Evolutionary conservation across 2,113 vertebrate species (phyloP), one percentile per base, ranked within the genome.

Genomic region (Lycaon pictus): DNA sequence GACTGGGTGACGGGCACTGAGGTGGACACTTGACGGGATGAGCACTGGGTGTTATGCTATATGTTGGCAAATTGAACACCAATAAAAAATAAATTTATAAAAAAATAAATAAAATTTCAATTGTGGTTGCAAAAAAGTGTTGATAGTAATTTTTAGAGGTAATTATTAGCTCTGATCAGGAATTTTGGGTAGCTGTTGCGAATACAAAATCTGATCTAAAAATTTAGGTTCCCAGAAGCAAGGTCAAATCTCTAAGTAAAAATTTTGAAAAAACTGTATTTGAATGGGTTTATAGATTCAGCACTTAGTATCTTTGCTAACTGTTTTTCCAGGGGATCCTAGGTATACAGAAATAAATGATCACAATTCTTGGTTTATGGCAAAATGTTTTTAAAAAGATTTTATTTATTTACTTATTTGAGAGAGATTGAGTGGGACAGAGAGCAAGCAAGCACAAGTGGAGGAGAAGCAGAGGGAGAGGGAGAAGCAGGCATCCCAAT

Each of bases 181-280:
- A 92, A 80, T 92, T 83, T 80, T 63, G 69, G 71, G 43, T 51
- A 65, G 77, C n/a, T 6, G 19, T 72, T 89, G 74, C 53, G 86
- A n/a, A 84, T 53, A 55, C 32, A 92, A 91, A 95, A 91, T 85
- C 22, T 53, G 23, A 74, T 65, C 71, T 93, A 71, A 88, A 94
- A 87, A 48, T 37, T 9, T 13, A 25, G 27, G 37, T 35, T n/a
- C 82, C 51, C 12, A 81, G 89, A 88, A 76, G 37, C 27, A 72
- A 76, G 62, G 15, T 85, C 35, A 85, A 53, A 92, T 62, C 17
- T 89, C 63, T 81, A 43, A 88, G 35, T n/a, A 37, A 93, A 96
- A 74, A 55, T 17, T 62, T 27, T 62, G n/a, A 87, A 62, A 55
- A 77, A 0, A 67, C 74, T 74, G 65, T 95, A 60, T 86, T 67